Evolutionary conservation across 2,888 invertebrate species (phyloP).

Genomic region (Eupithecia centaureata): DNA sequence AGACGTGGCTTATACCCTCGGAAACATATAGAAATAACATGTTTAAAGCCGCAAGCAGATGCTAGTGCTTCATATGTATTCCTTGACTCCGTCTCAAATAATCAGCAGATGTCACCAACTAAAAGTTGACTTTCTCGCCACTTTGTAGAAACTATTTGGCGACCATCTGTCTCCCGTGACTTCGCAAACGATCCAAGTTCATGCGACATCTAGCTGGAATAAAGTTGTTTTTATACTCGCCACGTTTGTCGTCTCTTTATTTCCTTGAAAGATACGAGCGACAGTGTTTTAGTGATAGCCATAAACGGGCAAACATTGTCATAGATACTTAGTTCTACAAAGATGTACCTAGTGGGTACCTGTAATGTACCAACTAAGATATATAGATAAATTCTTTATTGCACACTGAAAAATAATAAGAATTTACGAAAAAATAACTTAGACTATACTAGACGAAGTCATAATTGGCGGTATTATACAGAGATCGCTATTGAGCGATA

Average conservation of each 20-base stretch:
- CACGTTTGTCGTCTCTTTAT: neutral
- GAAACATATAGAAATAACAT: too few relatives aligned
- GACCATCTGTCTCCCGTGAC: slow-evolving; percentile 63
- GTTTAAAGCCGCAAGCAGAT: too few relatives aligned
- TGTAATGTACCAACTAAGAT: too few relatives aligned
- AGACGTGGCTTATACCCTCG: too few relatives aligned
- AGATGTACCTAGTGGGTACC: too few relatives aligned
- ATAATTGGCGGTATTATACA: too few relatives aligned
- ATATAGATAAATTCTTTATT: too few relatives aligned
- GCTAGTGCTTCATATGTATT: too few relatives aligned
- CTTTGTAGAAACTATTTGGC: slow-evolving; percentile 63
- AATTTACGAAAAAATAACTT: too few relatives aligned
- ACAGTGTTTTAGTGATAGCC: neutral
- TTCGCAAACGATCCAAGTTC: slow-evolving; percentile 66
- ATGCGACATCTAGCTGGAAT: slow-evolving; percentile 43
- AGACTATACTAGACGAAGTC: too few relatives aligned
- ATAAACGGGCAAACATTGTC: neutral
- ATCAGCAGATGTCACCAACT: slow-evolving; percentile 35
- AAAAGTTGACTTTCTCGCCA: slow-evolving; percentile 58
- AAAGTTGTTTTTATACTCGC: slow-evolving; percentile 17
- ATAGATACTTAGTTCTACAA: neutral
- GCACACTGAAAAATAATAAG: too few relatives aligned
- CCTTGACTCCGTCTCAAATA: neutral
- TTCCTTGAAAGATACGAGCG: neutral
- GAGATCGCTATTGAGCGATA: too few relatives aligned